These are phyloP conservation scores for Zoanthus gigantus DNA, from an alignment of 92 coral and sea anemone genomes.

Conservation along the genomic window DNA sequence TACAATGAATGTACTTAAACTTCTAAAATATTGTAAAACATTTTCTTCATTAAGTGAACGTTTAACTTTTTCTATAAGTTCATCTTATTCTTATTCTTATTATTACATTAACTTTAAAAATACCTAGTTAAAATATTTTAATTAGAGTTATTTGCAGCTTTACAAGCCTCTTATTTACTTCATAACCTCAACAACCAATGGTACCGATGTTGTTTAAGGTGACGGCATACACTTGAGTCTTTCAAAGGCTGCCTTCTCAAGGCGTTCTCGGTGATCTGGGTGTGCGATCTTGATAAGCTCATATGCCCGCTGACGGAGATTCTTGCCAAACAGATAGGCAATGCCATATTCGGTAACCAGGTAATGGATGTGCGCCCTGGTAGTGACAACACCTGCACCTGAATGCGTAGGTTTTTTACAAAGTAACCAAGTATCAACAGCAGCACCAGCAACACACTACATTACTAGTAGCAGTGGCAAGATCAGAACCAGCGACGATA, in stretches of 20 bases:
- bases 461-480: background rate
- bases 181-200: background rate
- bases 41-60: no score
- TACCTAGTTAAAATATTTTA: background rate
- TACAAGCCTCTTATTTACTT: background rate
- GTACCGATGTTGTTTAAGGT: constrained; percentile 39
- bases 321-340: constrained; percentile 92
- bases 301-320: constrained; percentile 89
- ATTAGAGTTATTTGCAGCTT: background rate
- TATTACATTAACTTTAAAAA: background rate
- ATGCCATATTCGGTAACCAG: constrained; percentile 93
- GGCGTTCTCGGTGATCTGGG: constrained; percentile 88
- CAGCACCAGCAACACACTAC: background rate
- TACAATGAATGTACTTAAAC: no score
- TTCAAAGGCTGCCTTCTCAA: constrained; percentile 91
- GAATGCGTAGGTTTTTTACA: background rate
- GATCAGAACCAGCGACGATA: background rate
- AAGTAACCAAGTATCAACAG: background rate
- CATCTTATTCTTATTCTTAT: background rate
- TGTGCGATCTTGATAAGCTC: constrained; percentile 88
- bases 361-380: constrained; percentile 96
- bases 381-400: constrained; percentile 98
- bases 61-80: no score
- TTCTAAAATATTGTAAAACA: no score
- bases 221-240: constrained; percentile 97